Percentiles rank a stretch among this genome's conserved stretches.
Conservation (phyloP, 1,140 invertebrate species). For the Sarcophaga peregrina region DNA sequence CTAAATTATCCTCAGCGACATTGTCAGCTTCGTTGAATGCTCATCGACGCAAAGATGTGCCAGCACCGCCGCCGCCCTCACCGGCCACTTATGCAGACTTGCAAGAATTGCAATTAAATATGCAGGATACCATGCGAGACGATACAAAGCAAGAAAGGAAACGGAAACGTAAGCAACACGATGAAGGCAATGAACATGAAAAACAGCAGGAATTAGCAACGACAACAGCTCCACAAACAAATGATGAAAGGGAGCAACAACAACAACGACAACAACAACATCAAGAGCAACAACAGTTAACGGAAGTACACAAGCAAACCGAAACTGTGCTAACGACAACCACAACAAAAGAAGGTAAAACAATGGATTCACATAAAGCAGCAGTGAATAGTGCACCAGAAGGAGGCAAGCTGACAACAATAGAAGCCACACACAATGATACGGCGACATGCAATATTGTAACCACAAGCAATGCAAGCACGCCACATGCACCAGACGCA, state of each 20-base stretch:
- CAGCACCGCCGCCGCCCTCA: slow-evolving; percentile 60
- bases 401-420: not conserved
- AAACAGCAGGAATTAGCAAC: not conserved
- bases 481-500: not conserved
- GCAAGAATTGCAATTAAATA: slow-evolving; percentile 60
- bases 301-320: not conserved
- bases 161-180: slow-evolving; percentile 32
- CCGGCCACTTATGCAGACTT: slow-evolving; percentile 62
- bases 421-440: not conserved
- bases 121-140: slow-evolving; percentile 55
- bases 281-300: not conserved
- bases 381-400: not conserved
- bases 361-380: not conserved
- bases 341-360: not conserved
- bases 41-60: slow-evolving; percentile 55
- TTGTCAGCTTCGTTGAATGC: not conserved
- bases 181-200: not conserved
- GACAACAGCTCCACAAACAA: not conserved
- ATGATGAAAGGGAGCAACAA: not conserved
- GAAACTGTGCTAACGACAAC: not conserved
- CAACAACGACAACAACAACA: not conserved
- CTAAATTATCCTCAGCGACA: slow-evolving; percentile 38
- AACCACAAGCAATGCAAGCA: not conserved
- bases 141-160: slow-evolving; percentile 54
- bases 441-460: not conserved